Evolutionary conservation across 2,888 invertebrate genomes (phyloP).

Genomic region (Tanytarsus gracilentus): DNA sequence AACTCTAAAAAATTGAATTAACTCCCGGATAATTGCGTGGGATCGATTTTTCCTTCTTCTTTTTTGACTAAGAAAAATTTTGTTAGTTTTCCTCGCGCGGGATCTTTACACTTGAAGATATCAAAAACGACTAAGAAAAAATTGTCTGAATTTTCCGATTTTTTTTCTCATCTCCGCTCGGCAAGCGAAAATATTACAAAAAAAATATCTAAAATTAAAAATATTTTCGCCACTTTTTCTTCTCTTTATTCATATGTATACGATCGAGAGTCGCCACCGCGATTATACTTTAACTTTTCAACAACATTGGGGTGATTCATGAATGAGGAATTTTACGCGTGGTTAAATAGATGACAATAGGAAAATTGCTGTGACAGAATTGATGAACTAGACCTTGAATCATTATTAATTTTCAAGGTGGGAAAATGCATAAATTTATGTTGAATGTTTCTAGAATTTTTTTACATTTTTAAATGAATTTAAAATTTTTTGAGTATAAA

Average conservation of each 20-base stretch:
- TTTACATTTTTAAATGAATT: no score
- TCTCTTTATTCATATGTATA: not conserved
- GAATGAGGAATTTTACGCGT: no score
- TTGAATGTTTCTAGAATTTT: no score
- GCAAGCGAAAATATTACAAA: slow-evolving; percentile 20
- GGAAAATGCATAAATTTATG: no score
- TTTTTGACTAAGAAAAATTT: slow-evolving; percentile 1
- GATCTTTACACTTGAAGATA: slow-evolving; percentile 27
- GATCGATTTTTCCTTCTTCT: not conserved
- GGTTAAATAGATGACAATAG: no score
- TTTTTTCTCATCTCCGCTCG: slow-evolving; percentile 18
- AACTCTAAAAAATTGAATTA: slow-evolving; percentile 3
- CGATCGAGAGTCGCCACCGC: not conserved
- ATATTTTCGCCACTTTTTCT: slow-evolving; percentile 10
- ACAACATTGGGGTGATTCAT: not conserved
- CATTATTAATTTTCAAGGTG: no score
- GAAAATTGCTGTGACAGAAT: no score
- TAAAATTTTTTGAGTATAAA: no score
- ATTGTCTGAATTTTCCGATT: slow-evolving; percentile 13
- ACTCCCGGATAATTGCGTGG: slow-evolving; percentile 1
- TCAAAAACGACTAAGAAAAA: slow-evolving; percentile 27
- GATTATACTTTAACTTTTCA: not conserved
- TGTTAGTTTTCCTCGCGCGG: slow-evolving; percentile 21
- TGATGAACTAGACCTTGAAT: no score
- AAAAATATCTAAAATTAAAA: slow-evolving; percentile 27